phyloP scores from a whole-genome alignment of 2,888 invertebrate genomes.

The Pseudococcus viburni region DNA sequence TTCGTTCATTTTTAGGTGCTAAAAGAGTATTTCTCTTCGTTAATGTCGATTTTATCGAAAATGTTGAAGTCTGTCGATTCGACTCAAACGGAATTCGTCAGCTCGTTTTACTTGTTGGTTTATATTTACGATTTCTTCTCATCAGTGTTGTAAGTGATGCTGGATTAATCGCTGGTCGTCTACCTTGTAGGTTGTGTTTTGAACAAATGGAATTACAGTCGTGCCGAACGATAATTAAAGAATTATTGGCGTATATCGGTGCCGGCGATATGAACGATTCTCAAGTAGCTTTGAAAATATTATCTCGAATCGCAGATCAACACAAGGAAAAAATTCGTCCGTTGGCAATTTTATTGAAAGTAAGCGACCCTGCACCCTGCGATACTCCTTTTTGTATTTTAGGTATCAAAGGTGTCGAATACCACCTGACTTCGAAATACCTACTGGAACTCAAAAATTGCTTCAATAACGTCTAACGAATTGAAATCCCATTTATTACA shows the following conservation, averaged over 20 bases:
- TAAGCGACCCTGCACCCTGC: constrained; percentile 40
- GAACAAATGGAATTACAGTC: constrained; percentile 68
- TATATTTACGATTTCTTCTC: not conserved
- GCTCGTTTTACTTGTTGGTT: constrained; percentile 75
- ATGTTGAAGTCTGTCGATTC: constrained; percentile 71
- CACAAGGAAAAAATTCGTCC: constrained; percentile 69
- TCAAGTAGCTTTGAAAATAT: constrained; percentile 68
- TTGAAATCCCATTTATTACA: not conserved
- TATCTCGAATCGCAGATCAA: constrained; percentile 68
- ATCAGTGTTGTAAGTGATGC: not conserved
- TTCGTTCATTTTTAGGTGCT: constrained; percentile 67
- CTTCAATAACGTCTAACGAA: no score
- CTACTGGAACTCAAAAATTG: no score
- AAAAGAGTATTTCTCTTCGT: constrained; percentile 68
- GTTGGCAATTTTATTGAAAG: constrained; percentile 69
- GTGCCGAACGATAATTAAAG: constrained; percentile 69
- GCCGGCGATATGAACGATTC: constrained; percentile 68
- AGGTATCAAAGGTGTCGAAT: no score
- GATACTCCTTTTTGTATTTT: no score
- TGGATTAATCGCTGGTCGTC: constrained; percentile 54
- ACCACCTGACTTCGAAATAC: no score
- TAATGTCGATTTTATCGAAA: constrained; percentile 69
- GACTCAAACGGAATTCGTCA: constrained; percentile 76
- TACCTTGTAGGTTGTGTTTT: constrained; percentile 68
- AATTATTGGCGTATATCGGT: constrained; percentile 69